Percentiles rank a stretch among this genome's conserved stretches.
Evolutionary conservation across 2,888 invertebrate genomes (phyloP).

Genomic region (Rotaria socialis): DNA sequence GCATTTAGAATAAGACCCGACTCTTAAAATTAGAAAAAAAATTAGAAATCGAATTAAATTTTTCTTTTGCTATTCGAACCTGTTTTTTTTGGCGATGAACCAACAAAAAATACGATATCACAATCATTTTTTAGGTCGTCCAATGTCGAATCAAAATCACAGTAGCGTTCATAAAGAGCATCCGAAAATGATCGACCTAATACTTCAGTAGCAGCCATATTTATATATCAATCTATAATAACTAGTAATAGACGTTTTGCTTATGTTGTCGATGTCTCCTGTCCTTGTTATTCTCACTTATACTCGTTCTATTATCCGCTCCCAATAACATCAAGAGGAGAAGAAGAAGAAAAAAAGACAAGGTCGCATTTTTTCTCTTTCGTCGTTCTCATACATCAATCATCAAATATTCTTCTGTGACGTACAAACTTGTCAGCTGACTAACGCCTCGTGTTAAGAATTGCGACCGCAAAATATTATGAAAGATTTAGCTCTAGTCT

Average conservation of each 20-base stretch:
- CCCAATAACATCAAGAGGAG: neutral
- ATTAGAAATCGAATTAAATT: neutral
- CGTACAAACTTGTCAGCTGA: neutral
- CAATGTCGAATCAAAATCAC: constrained; percentile 33
- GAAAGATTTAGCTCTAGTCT: neutral
- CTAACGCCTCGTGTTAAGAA: neutral
- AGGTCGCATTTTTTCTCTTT: neutral
- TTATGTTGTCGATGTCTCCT: neutral
- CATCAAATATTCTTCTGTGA: neutral
- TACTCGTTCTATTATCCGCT: constrained; percentile 28
- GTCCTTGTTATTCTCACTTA: constrained; percentile 23
- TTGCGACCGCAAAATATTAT: neutral
- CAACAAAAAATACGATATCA: constrained; percentile 30
- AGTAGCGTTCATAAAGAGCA: constrained; percentile 32
- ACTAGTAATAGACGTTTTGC: neutral
- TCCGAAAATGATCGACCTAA: constrained; percentile 23
- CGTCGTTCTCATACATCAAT: neutral
- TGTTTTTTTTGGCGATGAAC: constrained; percentile 29
- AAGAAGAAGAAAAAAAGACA: neutral
- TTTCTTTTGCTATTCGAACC: neutral
- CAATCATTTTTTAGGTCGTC: constrained; percentile 12
- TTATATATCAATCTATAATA: neutral
- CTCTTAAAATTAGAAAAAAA: neutral
- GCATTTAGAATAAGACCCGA: constrained; percentile 8
- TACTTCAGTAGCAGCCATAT: constrained; percentile 11